Percentiles rank a stretch among this genome's conserved stretches.
Conservation (phyloP, 2,797 vertebrate species). For the Lagocephalus sceleratus region DNA sequence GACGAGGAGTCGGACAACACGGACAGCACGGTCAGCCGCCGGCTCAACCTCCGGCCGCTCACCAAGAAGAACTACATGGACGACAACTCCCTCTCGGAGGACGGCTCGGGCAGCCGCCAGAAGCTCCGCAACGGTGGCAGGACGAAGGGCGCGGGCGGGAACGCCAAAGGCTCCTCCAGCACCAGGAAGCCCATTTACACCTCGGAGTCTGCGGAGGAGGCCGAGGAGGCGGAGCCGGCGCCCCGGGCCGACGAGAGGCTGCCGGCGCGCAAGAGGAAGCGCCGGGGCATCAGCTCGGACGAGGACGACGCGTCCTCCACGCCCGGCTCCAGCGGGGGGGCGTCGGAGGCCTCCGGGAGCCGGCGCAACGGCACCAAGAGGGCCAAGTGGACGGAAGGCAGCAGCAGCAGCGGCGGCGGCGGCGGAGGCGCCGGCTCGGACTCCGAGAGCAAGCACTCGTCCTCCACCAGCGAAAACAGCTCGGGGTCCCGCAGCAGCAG, state of each 20-base stretch:
- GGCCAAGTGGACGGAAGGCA: slow-evolving; percentile 52
- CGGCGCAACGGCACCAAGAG: slow-evolving; percentile 32
- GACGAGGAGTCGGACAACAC: slow-evolving; percentile 63
- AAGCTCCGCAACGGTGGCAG: slow-evolving; percentile 51
- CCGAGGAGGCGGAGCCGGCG: slow-evolving; percentile 17
- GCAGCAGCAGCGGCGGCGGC: slow-evolving; percentile 60
- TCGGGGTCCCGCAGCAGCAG: slow-evolving; percentile 71
- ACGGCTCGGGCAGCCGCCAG: slow-evolving; percentile 55
- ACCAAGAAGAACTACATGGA: slow-evolving; percentile 78
- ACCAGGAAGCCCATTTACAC: slow-evolving; percentile 73
- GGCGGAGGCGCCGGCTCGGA: slow-evolving; percentile 55
- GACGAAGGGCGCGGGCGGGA: slow-evolving; percentile 24
- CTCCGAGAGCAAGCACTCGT: slow-evolving; percentile 59
- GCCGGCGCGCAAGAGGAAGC: slow-evolving; percentile 50
- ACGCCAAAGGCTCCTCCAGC: slow-evolving; percentile 34
- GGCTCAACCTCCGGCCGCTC: slow-evolving; percentile 56
- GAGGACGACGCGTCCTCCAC: slow-evolving; percentile 8
- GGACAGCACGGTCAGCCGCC: slow-evolving; percentile 44
- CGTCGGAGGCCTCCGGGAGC: slow-evolving; percentile 11
- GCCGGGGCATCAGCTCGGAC: slow-evolving; percentile 35
- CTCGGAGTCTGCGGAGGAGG: slow-evolving; percentile 71
- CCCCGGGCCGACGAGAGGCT: slow-evolving; percentile 53
- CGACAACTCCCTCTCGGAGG: slow-evolving; percentile 74
- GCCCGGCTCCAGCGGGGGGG: slow-evolving; percentile 1
- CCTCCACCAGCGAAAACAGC: slow-evolving; percentile 69